Percentiles rank a stretch among this genome's conserved stretches.
Evolutionary conservation across 2,113 vertebrate species (phyloP).

Genomic region (Brachyhypopomus gauderio): DNA sequence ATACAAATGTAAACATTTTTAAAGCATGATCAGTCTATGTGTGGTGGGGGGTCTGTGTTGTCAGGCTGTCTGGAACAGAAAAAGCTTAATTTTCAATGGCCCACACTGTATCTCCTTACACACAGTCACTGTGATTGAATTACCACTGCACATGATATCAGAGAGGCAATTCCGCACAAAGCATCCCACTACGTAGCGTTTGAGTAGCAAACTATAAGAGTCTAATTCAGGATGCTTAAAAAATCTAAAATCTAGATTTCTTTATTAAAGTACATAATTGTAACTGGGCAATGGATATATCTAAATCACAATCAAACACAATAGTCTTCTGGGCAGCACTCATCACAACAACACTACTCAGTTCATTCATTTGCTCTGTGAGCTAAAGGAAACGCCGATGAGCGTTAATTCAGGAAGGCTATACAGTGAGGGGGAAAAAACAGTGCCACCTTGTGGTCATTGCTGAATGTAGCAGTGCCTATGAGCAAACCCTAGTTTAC

Average conservation of each 20-base stretch:
- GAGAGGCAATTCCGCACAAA: slow-evolving; percentile 55
- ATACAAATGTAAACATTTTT: neutral
- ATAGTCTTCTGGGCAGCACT: neutral
- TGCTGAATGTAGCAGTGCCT: neutral
- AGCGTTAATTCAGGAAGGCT: neutral
- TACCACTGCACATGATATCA: slow-evolving; percentile 53
- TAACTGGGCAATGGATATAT: neutral
- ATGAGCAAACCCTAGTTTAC: slow-evolving; percentile 56
- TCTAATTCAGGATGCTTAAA: neutral
- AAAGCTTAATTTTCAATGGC: slow-evolving; percentile 59
- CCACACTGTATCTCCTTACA: slow-evolving; percentile 66
- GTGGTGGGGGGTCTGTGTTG: slow-evolving; percentile 27
- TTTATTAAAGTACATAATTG: neutral
- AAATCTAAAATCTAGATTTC: neutral
- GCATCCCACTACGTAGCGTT: slow-evolving; percentile 1
- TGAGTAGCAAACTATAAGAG: neutral
- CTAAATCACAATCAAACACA: neutral
- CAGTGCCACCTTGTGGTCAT: neutral
- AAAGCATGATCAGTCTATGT: slow-evolving; percentile 39
- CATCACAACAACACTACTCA: neutral
- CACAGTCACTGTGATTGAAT: slow-evolving; percentile 37
- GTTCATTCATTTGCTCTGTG: neutral
- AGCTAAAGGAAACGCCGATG: neutral
- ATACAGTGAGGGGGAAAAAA: neutral
- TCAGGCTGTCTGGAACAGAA: slow-evolving; percentile 44